These are phyloP conservation scores for Eutolmus rufibarbis DNA, from an alignment of 2,888 invertebrate genomes.

Conservation along the genomic window DNA sequence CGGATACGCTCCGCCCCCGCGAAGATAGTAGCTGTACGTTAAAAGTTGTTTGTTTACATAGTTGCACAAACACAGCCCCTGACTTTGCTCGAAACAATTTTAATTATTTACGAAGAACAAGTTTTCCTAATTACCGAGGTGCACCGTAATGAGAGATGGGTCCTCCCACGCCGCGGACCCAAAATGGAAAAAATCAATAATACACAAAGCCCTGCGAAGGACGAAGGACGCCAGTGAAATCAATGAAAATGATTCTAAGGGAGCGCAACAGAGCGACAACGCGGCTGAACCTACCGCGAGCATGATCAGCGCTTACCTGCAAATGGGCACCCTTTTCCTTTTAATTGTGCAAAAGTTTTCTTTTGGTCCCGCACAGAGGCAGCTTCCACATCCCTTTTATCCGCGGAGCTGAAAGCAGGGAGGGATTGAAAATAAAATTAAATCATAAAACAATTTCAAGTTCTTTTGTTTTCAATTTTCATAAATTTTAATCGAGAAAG, in stretches of 20 bases:
- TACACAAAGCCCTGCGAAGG: not conserved
- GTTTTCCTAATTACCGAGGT: conserved; percentile 19
- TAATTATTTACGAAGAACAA: conserved; percentile 5
- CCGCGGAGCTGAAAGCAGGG: not conserved
- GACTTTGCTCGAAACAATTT: not conserved
- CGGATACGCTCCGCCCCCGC: not conserved
- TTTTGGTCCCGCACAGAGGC: not conserved
- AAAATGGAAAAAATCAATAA: conserved; percentile 23
- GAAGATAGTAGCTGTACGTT: not conserved
- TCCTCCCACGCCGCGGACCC: not conserved
- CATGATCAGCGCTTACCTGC: conserved; percentile 22
- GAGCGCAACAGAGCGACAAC: not conserved
- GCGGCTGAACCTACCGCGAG: not conserved
- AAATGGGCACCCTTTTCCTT: conserved; percentile 15
- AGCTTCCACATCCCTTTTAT: conserved; percentile 13
- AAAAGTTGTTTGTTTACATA: not conserved
- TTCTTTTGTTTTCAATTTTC: conserved; percentile 41
- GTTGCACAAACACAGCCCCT: not conserved
- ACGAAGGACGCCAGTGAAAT: not conserved
- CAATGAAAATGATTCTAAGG: not conserved
- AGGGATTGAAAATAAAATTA: conserved; percentile 22
- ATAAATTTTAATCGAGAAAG: conserved; percentile 35
- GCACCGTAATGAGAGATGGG: not conserved
- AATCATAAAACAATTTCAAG: conserved; percentile 40
- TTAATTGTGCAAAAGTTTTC: conserved; percentile 26